A percentile compares a stretch with the other conserved stretches of the same genome.
Conservation (phyloP, 2,888 invertebrate species). For the Noctua fimbriata region DNA sequence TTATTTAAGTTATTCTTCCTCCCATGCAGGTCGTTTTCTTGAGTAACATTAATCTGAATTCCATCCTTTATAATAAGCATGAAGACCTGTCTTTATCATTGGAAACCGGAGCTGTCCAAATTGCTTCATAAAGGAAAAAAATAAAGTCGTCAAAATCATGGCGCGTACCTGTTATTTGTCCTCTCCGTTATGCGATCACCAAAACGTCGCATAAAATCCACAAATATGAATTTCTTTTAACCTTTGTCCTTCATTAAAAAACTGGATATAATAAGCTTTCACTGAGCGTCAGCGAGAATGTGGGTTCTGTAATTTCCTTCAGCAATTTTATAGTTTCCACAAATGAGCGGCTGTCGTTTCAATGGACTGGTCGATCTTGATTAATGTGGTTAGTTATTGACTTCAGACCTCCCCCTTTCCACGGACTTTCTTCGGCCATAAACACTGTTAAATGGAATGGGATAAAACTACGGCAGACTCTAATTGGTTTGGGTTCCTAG, state of each 20-base stretch:
- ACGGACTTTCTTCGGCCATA: slow-evolving; percentile 48
- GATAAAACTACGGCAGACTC: slow-evolving; percentile 44
- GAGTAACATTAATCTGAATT: not conserved
- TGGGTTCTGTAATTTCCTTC: slow-evolving; percentile 52
- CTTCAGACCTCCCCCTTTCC: slow-evolving; percentile 51
- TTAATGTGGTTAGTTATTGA: slow-evolving; percentile 66
- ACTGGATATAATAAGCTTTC: slow-evolving; percentile 44
- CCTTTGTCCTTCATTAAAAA: slow-evolving; percentile 11
- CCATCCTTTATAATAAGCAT: not conserved
- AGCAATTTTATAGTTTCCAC: slow-evolving; percentile 58
- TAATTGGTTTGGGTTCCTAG: slow-evolving; percentile 33
- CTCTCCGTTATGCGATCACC: not conserved
- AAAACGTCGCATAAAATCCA: slow-evolving; percentile 16
- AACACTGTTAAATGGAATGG: slow-evolving; percentile 47
- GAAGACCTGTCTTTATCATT: not conserved
- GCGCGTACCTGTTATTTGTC: not conserved
- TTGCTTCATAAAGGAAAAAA: not conserved
- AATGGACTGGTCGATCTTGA: slow-evolving; percentile 61
- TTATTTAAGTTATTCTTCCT: not conserved
- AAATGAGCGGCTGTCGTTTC: slow-evolving; percentile 53
- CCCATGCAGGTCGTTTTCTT: not conserved
- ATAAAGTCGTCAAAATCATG: not conserved
- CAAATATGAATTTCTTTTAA: slow-evolving; percentile 33
- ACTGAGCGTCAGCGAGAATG: slow-evolving; percentile 34
- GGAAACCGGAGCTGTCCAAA: not conserved